Conservation (phyloP, 2,797 vertebrate species). For the Alcedo atthis region DNA sequence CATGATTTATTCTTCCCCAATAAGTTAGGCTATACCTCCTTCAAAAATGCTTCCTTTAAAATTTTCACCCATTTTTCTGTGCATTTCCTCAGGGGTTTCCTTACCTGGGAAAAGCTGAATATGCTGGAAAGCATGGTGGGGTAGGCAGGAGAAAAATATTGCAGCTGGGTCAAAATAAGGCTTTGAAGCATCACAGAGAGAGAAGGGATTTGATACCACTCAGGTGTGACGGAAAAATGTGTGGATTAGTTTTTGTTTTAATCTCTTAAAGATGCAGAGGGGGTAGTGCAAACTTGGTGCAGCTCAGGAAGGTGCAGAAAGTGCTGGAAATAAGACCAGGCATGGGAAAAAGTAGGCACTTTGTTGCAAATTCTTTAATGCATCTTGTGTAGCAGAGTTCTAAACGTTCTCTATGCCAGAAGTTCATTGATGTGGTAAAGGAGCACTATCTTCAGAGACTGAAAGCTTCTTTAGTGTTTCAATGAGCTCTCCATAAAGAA, state of each 20-base stretch:
- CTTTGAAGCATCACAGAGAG: background rate
- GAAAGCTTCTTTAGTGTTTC: background rate
- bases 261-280: background rate
- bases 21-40: background rate
- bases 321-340: background rate
- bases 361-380: background rate
- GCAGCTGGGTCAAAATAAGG: background rate
- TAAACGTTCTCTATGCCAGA: background rate
- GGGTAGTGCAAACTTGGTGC: background rate
- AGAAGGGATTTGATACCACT: background rate
- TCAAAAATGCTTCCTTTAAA: background rate
- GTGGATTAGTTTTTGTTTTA: background rate
- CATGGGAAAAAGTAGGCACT: background rate
- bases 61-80: background rate
- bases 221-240: background rate
- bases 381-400: background rate
- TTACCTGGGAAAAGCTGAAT: background rate
- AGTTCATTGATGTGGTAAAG: background rate
- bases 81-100: background rate
- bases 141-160: background rate
- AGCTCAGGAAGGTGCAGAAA: background rate
- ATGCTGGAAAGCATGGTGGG: background rate
- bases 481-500: background rate
- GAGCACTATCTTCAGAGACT: background rate
- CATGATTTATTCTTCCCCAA: background rate